Percentiles rank a stretch among this genome's conserved stretches.
These are phyloP conservation scores for Forbesichthys papilliferus DNA, from an alignment of 2,113 vertebrate species.

Conservation along the genomic window DNA sequence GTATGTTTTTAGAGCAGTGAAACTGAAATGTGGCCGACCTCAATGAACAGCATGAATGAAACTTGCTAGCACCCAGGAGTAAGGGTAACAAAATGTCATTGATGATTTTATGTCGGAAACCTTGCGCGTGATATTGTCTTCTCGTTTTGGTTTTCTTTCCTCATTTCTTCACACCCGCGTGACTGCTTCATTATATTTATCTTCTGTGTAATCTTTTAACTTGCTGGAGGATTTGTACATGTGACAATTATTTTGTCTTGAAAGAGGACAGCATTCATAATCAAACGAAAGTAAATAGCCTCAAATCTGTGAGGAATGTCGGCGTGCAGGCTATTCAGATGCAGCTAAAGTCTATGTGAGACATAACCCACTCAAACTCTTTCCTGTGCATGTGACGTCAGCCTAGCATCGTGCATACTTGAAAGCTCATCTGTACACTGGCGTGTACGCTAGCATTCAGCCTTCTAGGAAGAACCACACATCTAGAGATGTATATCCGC, in stretches of 20 bases:
- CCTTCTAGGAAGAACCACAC: constrained; percentile 83
- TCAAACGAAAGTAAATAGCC: too few relatives aligned
- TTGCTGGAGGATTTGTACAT: background rate
- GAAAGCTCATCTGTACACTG: constrained; percentile 30
- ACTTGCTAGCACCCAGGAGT: background rate
- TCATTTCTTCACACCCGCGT: background rate
- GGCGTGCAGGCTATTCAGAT: background rate
- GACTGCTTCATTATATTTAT: background rate
- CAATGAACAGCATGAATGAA: constrained; percentile 61
- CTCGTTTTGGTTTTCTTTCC: background rate
- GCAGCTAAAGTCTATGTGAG: background rate
- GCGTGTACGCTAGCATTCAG: constrained; percentile 10
- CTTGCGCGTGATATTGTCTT: background rate
- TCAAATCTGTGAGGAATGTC: too few relatives aligned
- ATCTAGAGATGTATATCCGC: constrained; percentile 65
- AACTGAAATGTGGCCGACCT: constrained; percentile 33
- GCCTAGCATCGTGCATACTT: constrained; percentile 17
- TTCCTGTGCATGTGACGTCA: constrained; percentile 12
- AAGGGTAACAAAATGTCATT: constrained; percentile 2
- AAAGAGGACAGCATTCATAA: background rate
- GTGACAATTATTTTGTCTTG: background rate
- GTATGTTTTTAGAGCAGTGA: constrained; percentile 48
- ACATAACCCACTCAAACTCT: constrained; percentile 6
- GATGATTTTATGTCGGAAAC: constrained; percentile 2
- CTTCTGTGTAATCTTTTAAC: background rate